Conservation (phyloP, 92 coral and sea anemone species). For the Virgularia gustaviana region DNA sequence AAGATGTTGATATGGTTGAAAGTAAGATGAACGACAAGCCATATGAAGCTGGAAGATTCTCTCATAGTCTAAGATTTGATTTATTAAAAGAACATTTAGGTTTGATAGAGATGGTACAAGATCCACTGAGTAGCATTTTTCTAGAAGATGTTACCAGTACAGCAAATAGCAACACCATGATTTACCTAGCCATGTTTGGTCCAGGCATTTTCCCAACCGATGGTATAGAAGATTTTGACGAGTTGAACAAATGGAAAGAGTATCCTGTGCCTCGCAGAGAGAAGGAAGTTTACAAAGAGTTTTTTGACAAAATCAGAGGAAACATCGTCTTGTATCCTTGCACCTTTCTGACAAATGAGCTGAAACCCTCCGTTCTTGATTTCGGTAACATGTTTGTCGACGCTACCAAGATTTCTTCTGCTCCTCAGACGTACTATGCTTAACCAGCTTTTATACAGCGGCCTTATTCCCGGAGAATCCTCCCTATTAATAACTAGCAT, state of each 20-base stretch:
- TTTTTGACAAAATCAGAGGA: slow-evolving; percentile 20
- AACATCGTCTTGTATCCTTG: slow-evolving; percentile 34
- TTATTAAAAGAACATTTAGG: slow-evolving; percentile 39
- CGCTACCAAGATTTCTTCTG: no score
- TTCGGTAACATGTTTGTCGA: no score
- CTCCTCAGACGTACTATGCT: no score
- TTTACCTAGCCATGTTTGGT: slow-evolving; percentile 1
- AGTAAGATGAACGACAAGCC: slow-evolving; percentile 44
- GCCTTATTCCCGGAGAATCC: no score
- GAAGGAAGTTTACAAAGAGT: slow-evolving; percentile 14
- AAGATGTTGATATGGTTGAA: slow-evolving; percentile 40
- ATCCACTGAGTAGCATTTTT: slow-evolving; percentile 16
- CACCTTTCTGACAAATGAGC: slow-evolving; percentile 23
- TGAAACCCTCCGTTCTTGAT: no score
- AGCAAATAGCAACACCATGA: slow-evolving; percentile 7
- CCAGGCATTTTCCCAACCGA: slow-evolving; percentile 24
- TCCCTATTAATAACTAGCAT: no score
- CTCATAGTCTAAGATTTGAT: slow-evolving; percentile 31
- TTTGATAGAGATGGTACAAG: neutral
- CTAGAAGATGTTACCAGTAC: neutral
- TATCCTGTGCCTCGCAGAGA: slow-evolving; percentile 14
- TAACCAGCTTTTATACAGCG: no score
- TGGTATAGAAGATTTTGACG: slow-evolving; percentile 29
- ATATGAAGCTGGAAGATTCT: slow-evolving; percentile 35
- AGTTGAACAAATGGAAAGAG: slow-evolving; percentile 20